A percentile compares a stretch with the other conserved stretches of the same genome.
Conservation (phyloP, 2,113 vertebrate species). For the Potamarius usumacintae region DNA sequence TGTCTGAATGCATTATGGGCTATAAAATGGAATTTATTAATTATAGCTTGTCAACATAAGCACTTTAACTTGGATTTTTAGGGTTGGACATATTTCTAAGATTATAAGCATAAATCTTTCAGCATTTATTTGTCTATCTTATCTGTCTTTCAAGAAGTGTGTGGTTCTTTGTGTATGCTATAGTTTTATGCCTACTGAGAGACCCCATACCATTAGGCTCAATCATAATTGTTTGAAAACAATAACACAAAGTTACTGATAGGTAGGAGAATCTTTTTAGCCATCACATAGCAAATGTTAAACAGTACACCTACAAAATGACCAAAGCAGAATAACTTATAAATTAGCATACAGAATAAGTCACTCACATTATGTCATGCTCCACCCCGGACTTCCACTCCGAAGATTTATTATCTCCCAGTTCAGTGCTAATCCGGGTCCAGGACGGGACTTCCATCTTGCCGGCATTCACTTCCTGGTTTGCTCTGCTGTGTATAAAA, state of each 20-base stretch:
- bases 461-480: no score
- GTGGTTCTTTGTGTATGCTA: neutral
- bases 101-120: neutral
- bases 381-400: no score
- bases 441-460: no score
- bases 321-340: neutral
- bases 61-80: neutral
- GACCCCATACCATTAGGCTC: neutral
- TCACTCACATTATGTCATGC: no score
- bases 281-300: neutral
- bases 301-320: neutral
- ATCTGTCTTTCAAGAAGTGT: neutral
- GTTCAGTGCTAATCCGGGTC: no score
- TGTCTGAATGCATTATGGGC: neutral
- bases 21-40: slow-evolving; percentile 2
- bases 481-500: no score
- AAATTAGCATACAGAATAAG: neutral
- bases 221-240: neutral
- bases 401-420: no score
- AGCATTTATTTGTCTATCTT: neutral
- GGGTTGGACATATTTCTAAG: neutral
- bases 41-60: neutral
- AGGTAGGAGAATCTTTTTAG: neutral
- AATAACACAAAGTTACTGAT: neutral
- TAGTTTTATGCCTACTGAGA: neutral